Evolutionary conservation across 2,113 vertebrate genomes (phyloP), one percentile per base, ranked within the genome.

Genomic region (Aepyceros melampus): DNA sequence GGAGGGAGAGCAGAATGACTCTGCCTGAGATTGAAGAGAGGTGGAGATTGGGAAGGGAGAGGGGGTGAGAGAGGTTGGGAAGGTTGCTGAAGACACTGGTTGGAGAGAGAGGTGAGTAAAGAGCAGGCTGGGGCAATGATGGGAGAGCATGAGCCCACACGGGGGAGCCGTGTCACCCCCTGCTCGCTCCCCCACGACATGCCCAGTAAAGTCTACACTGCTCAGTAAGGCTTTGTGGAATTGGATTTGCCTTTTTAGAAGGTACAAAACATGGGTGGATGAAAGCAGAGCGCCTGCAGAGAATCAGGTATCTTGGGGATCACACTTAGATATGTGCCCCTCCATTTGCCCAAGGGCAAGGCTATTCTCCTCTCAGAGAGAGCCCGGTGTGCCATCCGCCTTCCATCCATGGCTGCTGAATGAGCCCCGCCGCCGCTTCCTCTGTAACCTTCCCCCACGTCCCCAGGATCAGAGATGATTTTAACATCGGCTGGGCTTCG

Each of bases 401-500:
- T 19, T 89, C 43, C n/a, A 13, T 25, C 29, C 87, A 45, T 55
- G 53, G 16, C 40, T 67, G 33, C 21, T 21, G 11, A 64, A 33
- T 85, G 92, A 62, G 31, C 47, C 87, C 51, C 56, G 1, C 4
- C 0, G 3, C 60, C 19, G 11, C 3, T 55, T 11, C 33, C 29
- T 13, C 49, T 55, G 49, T 10, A 15, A 13, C 49, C 56, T n/a
- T 29, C 71, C 45, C 60, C 45, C 43, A 45, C 31, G 36, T 84
- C 87, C 81, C 79, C 49, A 88, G 87, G 19, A 92, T n/a, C 74
- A 45, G 13, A 88, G 92, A 88, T 64, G 58, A 53, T 83, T 96
- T 95, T 94, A 85, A 96, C 87, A 94, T 93, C 74, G 21, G 53
- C 53, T 25, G n/a, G 67, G 83, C 67, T 95, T 96, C 83, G 76